Base-by-base conservation (phyloP, 2,797 vertebrate genomes). In the Thaleichthys pacificus region DNA sequence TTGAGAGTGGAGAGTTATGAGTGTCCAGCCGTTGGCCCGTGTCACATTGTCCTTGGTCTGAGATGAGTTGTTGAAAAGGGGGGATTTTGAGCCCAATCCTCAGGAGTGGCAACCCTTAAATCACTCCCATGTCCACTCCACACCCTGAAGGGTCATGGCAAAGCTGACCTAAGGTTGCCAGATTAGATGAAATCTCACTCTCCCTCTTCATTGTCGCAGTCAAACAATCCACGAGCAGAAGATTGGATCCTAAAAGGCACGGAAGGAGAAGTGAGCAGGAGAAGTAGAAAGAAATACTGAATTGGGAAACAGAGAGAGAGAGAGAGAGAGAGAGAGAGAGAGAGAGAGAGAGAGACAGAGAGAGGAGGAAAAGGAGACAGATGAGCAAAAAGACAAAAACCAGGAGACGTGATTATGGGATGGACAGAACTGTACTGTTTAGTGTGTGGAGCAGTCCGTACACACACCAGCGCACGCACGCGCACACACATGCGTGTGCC, bases 41-140 rank as follows among this genome's bases (percentile, higher is more conserved):
- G 80, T 84, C 82, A 70, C 60, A 3, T 67, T 72, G 91, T 86
- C 90, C 90, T 91, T 90, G 90, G 72, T 22, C 42, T 58, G n/a
- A 75, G 80, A 90, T 91, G 84, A 91, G 83, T 88, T 88, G 86
- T 83, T 83, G 72, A 84, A 90, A 89, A 90, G 84, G 73, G 77
- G 81, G 79, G 83, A 74, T 85, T 89, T 90, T 92, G 66, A 72
- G 71, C 81, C 81, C 84, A 87, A 85, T 87, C 83, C 71, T 71
- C 62, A 47, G 64, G 56, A 78, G 79, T 77, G 81, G 76, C 75
- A 74, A 85, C 75, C 78, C 24, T 75, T 91, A 89, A 91, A 91
- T 91, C 89, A 88, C 68, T 60, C 76, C 32, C 67, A 63, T 38
- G 49, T 70, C 30, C 22, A 57, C 69, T 73, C 66, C 68, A 19